Percentiles rank a stretch among this genome's conserved stretches.
These are phyloP conservation scores for Aphaenogaster ashmeadi DNA, from an alignment of 1,140 invertebrate genomes.

Conservation along the genomic window DNA sequence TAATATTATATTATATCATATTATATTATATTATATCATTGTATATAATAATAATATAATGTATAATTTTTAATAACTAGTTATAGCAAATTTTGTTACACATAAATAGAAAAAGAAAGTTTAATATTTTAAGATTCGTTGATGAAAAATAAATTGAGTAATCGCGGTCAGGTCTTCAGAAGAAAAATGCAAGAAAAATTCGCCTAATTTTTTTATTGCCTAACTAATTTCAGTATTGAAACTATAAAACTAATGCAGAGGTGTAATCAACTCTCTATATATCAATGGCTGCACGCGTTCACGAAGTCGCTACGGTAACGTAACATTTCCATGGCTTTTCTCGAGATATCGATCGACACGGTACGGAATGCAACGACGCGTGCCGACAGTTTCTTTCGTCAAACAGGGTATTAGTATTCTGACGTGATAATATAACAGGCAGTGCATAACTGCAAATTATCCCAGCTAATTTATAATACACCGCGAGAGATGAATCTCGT, in stretches of 20 bases:
- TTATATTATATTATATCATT: not conserved
- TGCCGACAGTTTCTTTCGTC: conserved; percentile 37
- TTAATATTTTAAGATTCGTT: not conserved
- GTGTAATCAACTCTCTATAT: not conserved
- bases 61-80: not conserved
- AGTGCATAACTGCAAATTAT: not conserved
- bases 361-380: conserved; percentile 47
- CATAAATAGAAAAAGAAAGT: not conserved
- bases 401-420: conserved; percentile 22
- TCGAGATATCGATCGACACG: conserved; percentile 50
- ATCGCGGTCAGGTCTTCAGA: not conserved
- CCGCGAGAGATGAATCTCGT: not conserved
- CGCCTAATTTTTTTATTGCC: not conserved
- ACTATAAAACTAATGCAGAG: not conserved
- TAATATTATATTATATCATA: not conserved
- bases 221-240: not conserved
- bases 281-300: conserved; percentile 7
- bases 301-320: conserved; percentile 46
- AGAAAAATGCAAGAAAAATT: not conserved
- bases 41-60: conserved; percentile 5
- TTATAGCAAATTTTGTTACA: not conserved
- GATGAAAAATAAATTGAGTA: not conserved
- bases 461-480: not conserved
- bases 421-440: not conserved
- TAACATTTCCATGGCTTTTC: conserved; percentile 63